These are phyloP conservation scores for Athetis lepigone DNA, from an alignment of 2,888 invertebrate species.

Conservation along the genomic window DNA sequence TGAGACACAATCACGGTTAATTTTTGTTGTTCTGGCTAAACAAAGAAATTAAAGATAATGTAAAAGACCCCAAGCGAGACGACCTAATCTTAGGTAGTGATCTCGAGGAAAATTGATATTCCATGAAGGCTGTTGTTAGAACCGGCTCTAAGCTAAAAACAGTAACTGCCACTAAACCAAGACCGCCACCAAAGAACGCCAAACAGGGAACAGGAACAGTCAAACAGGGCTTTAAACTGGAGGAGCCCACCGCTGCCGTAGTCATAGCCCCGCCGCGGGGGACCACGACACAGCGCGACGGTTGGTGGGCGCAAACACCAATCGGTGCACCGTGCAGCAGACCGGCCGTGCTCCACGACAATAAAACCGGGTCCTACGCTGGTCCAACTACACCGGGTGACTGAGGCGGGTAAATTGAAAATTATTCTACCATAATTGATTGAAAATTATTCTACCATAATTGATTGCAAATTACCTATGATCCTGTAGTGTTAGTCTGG, in stretches of 20 bases:
- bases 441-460: no score
- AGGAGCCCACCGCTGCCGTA: slow-evolving; percentile 17
- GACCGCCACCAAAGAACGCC: slow-evolving; percentile 1
- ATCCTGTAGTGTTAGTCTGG: slow-evolving; percentile 13
- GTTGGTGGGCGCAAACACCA: slow-evolving; percentile 18
- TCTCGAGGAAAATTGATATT: slow-evolving; percentile 13
- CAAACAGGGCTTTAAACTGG: slow-evolving; percentile 13
- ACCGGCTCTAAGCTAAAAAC: slow-evolving; percentile 9
- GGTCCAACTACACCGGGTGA: not conserved
- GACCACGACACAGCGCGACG: slow-evolving; percentile 6
- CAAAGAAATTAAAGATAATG: slow-evolving; percentile 19
- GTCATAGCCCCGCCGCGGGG: slow-evolving; percentile 11
- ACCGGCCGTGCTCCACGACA: slow-evolving; percentile 6
- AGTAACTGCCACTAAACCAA: slow-evolving; percentile 3
- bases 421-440: slow-evolving; percentile 12
- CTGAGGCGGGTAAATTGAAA: slow-evolving; percentile 16
- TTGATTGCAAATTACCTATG: no score
- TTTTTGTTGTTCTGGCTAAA: slow-evolving; percentile 17
- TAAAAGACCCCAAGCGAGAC: slow-evolving; percentile 12
- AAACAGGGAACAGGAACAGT: not conserved
- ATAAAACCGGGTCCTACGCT: not conserved
- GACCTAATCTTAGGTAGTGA: slow-evolving; percentile 9
- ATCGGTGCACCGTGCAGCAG: not conserved
- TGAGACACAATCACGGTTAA: slow-evolving; percentile 13
- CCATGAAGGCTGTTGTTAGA: slow-evolving; percentile 10